phyloP scores from a whole-genome alignment of 53 echinoderm and acorn worm species.

The Echinometra lucunter region DNA sequence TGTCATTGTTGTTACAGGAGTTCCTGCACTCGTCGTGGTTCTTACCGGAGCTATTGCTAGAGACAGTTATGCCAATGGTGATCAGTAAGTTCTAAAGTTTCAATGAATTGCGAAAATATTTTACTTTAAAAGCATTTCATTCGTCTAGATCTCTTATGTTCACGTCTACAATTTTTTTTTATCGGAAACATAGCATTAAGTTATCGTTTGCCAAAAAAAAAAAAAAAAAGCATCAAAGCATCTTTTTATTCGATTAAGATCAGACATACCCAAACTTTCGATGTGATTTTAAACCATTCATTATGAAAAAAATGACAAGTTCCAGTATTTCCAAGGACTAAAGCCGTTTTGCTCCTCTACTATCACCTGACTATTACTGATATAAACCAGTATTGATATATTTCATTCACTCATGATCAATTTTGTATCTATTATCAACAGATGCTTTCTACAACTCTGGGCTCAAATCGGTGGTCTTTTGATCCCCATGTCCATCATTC shows the following conservation, averaged over 20 bases:
- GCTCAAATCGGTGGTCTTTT: slow-evolving; percentile 55
- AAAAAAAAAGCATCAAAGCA: too few species aligned
- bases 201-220: too few species aligned
- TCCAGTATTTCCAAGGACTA: too few species aligned
- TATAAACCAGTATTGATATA: background rate
- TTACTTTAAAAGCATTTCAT: too few species aligned
- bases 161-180: too few species aligned
- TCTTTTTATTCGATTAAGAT: too few species aligned
- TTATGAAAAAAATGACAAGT: too few species aligned
- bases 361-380: too few species aligned
- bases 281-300: too few species aligned
- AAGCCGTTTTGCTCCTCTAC: background rate
- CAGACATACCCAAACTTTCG: too few species aligned
- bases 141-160: too few species aligned
- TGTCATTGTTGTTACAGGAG: background rate
- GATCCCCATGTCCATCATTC: slow-evolving; percentile 72
- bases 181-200: too few species aligned
- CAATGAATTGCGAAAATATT: background rate
- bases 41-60: slow-evolving; percentile 44
- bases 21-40: slow-evolving; percentile 20
- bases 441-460: slow-evolving; percentile 42
- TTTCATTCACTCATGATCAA: background rate
- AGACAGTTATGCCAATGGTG: background rate
- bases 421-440: background rate
- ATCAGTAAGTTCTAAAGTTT: slow-evolving; percentile 15